Percentiles rank a stretch among this genome's conserved stretches.
Conservation (phyloP, 2,888 invertebrate genomes). For the Pterostichus madidus region DNA sequence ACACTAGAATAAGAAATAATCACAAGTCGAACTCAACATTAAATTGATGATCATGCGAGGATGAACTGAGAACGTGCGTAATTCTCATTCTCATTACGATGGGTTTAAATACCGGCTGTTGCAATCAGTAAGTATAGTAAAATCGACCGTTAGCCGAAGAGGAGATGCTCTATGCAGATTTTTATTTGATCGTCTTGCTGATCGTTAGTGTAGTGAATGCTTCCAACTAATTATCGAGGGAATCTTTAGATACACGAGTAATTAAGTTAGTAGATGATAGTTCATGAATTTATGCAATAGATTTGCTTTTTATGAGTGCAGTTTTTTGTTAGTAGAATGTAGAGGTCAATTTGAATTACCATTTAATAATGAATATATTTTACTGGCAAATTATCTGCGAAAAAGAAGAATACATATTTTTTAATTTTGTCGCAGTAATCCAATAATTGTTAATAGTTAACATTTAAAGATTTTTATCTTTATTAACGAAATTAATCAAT, state of each 20-base stretch:
- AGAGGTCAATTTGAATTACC: not conserved
- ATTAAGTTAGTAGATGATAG: constrained; percentile 19
- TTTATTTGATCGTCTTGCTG: not conserved
- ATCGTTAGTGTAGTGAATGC: constrained; percentile 27
- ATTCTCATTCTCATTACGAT: not conserved
- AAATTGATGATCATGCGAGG: constrained; percentile 8
- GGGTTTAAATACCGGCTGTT: constrained; percentile 7
- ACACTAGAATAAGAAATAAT: not conserved
- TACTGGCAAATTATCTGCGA: too few relatives aligned
- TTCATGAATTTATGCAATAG: constrained; percentile 38
- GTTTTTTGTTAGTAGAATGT: not conserved
- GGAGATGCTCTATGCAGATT: constrained; percentile 23
- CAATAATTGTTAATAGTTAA: too few relatives aligned
- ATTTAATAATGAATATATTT: too few relatives aligned
- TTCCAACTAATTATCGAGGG: constrained; percentile 20
- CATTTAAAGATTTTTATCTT: too few relatives aligned
- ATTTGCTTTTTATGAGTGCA: not conserved
- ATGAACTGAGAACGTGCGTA: constrained; percentile 18
- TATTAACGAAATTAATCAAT: too few relatives aligned
- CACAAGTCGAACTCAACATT: not conserved
- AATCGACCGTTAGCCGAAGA: too few relatives aligned
- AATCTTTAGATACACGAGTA: not conserved
- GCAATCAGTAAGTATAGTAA: constrained; percentile 1
- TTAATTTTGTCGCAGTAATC: too few relatives aligned
- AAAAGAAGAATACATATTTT: too few relatives aligned